phyloP scores from a whole-genome alignment of 2,797 vertebrate genomes.

The Mormyrus proboscirostris region DNA sequence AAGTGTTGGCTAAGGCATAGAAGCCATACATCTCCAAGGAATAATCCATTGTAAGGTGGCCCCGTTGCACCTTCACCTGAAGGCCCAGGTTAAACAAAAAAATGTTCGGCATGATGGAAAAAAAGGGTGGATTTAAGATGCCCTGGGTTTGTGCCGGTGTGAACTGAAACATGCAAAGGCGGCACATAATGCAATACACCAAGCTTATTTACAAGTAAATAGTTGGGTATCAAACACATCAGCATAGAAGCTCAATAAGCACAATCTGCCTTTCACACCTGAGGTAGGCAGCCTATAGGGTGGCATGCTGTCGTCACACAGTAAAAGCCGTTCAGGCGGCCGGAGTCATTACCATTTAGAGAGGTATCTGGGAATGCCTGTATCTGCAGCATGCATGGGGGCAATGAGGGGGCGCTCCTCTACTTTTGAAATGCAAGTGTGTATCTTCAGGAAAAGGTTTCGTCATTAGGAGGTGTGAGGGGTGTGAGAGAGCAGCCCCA shows the following conservation, averaged over 20 bases:
- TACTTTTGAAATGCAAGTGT: slow-evolving; percentile 5
- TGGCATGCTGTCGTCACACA: background rate
- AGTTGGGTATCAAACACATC: background rate
- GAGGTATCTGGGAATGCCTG: background rate
- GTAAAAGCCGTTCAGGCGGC: background rate
- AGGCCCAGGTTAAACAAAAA: background rate
- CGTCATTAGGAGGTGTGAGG: background rate
- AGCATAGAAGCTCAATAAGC: background rate
- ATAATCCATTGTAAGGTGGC: background rate
- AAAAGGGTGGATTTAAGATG: background rate
- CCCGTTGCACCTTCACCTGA: background rate
- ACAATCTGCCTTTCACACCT: background rate
- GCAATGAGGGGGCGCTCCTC: background rate
- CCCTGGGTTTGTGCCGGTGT: background rate
- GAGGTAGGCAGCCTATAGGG: background rate
- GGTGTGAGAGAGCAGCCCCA: background rate
- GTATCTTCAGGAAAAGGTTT: background rate
- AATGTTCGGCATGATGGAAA: background rate
- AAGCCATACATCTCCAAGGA: background rate
- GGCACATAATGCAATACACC: background rate
- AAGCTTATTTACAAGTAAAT: background rate
- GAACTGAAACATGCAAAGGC: background rate
- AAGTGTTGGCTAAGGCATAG: background rate
- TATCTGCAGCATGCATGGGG: background rate
- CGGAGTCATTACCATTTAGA: background rate